Evolutionary conservation across 2,888 invertebrate species (phyloP).

Genomic region (Quadroppia sp.): DNA sequence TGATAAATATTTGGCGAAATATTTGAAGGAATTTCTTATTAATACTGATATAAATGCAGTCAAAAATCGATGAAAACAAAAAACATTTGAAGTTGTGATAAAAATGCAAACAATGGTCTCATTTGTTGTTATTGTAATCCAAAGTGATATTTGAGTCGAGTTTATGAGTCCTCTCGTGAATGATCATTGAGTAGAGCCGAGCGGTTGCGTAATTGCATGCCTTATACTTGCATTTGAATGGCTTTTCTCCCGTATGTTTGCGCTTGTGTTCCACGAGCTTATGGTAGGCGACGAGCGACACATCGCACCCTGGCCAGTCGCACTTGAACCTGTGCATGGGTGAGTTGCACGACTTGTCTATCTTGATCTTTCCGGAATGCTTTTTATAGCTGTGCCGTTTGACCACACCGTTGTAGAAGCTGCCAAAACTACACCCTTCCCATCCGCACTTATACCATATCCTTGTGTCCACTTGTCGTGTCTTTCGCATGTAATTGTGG

Average conservation of each 20-base stretch:
- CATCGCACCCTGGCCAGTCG: constrained; percentile 42
- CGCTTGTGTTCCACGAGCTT: constrained; percentile 41
- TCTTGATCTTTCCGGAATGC: constrained; percentile 26
- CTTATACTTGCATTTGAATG: constrained; percentile 40
- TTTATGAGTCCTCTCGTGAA: constrained; percentile 42
- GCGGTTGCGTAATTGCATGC: constrained; percentile 41
- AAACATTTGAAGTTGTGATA: neutral
- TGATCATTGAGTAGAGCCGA: constrained; percentile 40
- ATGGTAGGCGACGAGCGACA: constrained; percentile 42
- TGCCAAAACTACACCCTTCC: constrained; percentile 42
- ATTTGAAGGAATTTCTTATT: too few species aligned
- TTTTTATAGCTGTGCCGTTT: constrained; percentile 39
- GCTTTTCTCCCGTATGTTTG: constrained; percentile 42
- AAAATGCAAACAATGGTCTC: neutral
- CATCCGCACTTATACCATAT: constrained; percentile 41
- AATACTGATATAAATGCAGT: too few species aligned
- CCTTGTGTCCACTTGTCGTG: constrained; percentile 33
- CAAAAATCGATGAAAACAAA: neutral
- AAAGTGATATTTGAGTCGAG: constrained; percentile 19
- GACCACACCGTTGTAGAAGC: constrained; percentile 40
- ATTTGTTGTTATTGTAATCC: constrained; percentile 2
- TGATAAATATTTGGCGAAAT: too few species aligned
- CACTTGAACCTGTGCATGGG: constrained; percentile 41
- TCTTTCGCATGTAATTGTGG: constrained; percentile 10
- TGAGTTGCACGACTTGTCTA: constrained; percentile 37